Evolutionary conservation across 37 sponge, comb jelly and placozoan species (phyloP), one percentile per base, ranked within the genome.

Genomic region (Ephydatia muelleri): DNA sequence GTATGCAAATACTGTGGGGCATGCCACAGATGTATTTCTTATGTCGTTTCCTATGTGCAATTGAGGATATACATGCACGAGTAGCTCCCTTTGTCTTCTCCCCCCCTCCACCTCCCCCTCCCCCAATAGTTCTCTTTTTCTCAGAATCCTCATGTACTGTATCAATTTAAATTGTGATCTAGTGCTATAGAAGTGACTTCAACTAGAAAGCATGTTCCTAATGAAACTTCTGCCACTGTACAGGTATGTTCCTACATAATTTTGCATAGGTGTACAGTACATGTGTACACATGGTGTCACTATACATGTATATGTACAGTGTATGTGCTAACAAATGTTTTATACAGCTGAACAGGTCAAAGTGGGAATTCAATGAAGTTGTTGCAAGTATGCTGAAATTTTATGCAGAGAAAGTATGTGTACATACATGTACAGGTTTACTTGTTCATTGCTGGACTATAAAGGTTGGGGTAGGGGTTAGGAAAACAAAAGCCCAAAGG

Each of bases 331-430:
- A 43, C 6, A 9, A 9, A 57, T 19, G 9, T 57, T 5, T 11
- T 21, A 57, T 57, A 57, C 57, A 57, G 57, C 57, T 57, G 57
- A 57, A 57, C 57, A 57, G 57, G 16, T 57, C 57, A 21, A 82
- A 72, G 29, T 91, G 91, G 91, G 49, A 91, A 68, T 91, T 82
- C 32, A 40, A 79, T 29, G 21, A 49, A 28, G 69, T 81, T 12
- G 87, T 91, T 3, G 37, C 48, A 5, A 48, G 83, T 31, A 86
- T 91, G 87, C 67, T 91, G 69, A 79, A 86, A 65, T 86, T 81
- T 68, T 91, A 91, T 83, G 91, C 91, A 40, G 87, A 86, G 49
- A 71, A 86, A 80, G 91, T 91, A 70, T 0, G 72, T 49, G 26
- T 38, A 31, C 70, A 69, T 8, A 6, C 12, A 69, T 3, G 28